These are phyloP conservation scores for Isaurus tuberculatus DNA, from an alignment of 92 coral and sea anemone species.

Conservation along the genomic window DNA sequence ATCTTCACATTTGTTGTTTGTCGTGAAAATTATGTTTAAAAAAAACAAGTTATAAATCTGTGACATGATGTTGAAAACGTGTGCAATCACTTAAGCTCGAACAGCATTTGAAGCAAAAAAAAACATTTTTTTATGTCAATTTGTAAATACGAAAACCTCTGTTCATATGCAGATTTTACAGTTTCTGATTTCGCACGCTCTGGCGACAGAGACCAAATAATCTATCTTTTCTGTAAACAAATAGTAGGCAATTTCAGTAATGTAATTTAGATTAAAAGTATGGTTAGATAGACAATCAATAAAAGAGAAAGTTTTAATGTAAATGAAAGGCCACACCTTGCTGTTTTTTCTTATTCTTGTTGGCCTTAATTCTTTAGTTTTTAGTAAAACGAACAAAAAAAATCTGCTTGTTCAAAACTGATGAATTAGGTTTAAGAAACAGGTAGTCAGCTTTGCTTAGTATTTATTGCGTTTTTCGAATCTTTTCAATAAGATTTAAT, in stretches of 20 bases:
- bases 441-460: neutral
- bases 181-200: constrained; percentile 19
- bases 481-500: neutral
- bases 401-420: neutral
- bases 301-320: neutral
- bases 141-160: constrained; percentile 5
- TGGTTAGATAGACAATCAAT: constrained; percentile 17
- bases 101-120: neutral
- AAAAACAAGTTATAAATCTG: neutral
- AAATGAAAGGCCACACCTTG: constrained; percentile 22
- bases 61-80: neutral
- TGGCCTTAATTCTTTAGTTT: neutral
- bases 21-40: neutral
- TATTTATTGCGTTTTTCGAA: neutral
- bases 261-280: constrained; percentile 27
- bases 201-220: constrained; percentile 42
- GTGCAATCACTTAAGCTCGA: neutral
- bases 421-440: neutral
- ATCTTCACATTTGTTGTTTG: neutral
- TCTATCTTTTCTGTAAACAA: constrained; percentile 29
- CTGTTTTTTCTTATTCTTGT: neutral
- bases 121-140: constrained; percentile 12
- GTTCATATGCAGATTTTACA: constrained; percentile 36
- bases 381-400: neutral
- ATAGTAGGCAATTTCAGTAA: constrained; percentile 23